phyloP scores from a whole-genome alignment of 2,888 invertebrate genomes.

The Leucania comma region DNA sequence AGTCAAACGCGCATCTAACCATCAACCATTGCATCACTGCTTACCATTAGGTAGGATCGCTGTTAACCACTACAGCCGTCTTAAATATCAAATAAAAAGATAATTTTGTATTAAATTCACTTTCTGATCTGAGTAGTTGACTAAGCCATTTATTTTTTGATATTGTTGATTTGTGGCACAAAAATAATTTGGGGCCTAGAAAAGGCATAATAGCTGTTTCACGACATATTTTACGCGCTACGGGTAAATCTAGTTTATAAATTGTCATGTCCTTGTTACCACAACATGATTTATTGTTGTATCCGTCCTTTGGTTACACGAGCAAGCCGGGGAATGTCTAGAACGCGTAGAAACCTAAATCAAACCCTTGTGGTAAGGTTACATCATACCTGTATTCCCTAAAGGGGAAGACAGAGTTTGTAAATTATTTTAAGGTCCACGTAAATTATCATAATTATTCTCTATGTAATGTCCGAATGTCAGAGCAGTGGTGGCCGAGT shows the following conservation, averaged over 20 bases:
- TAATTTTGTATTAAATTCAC: too few relatives aligned
- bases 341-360: constrained; percentile 23
- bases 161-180: neutral
- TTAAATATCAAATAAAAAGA: too few relatives aligned
- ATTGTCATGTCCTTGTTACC: constrained; percentile 31
- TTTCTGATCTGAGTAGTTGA: too few relatives aligned
- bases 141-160: too few relatives aligned
- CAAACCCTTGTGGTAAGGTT: constrained; percentile 10
- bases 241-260: constrained; percentile 12
- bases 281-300: constrained; percentile 27
- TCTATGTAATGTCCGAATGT: too few relatives aligned
- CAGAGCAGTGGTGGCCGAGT: too few relatives aligned
- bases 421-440: neutral
- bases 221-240: neutral
- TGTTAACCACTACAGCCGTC: too few relatives aligned
- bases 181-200: neutral
- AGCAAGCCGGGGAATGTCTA: neutral
- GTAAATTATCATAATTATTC: neutral
- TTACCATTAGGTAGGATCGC: too few relatives aligned
- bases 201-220: neutral
- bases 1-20: too few relatives aligned
- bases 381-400: neutral
- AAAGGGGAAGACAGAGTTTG: neutral
- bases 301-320: neutral
- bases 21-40: too few relatives aligned